phyloP scores from a whole-genome alignment of 2,888 invertebrate species.

The Autographa pulchrina region DNA sequence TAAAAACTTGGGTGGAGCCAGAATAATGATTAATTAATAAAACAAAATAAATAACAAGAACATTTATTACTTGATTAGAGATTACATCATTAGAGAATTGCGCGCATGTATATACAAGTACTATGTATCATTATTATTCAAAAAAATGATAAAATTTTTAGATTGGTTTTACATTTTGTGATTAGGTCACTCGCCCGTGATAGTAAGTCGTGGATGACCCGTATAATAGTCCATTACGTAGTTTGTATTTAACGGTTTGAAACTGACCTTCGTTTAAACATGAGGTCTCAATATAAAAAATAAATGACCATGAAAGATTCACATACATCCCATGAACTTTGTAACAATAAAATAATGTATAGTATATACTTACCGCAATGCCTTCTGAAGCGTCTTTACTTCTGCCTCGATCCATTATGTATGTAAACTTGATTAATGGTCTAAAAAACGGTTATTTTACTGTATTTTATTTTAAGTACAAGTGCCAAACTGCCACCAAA shows the following conservation, averaged over 20 bases:
- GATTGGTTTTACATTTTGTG: no score
- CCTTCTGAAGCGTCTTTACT: conserved; percentile 86
- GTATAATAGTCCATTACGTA: not conserved
- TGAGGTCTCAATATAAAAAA: conserved; percentile 23
- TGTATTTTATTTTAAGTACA: conserved; percentile 13
- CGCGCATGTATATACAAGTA: no score
- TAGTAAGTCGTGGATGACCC: not conserved
- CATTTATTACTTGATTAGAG: no score
- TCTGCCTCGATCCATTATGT: conserved; percentile 79
- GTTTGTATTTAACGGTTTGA: conserved; percentile 19
- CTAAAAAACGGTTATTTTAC: conserved; percentile 16
- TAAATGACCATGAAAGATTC: conserved; percentile 40
- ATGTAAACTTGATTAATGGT: conserved; percentile 23
- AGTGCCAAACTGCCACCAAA: conserved; percentile 41
- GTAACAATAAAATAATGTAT: not conserved
- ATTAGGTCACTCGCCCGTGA: not conserved
- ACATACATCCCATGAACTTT: not conserved
- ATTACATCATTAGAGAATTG: no score
- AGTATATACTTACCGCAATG: conserved; percentile 78
- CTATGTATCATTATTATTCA: no score
- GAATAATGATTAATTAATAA: no score
- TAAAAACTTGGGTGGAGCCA: no score
- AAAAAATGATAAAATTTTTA: no score
- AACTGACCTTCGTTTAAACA: conserved; percentile 35
- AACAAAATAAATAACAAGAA: no score